These are phyloP conservation scores for Anastrepha ludens DNA, from an alignment of 1,140 invertebrate genomes.

Conservation along the genomic window DNA sequence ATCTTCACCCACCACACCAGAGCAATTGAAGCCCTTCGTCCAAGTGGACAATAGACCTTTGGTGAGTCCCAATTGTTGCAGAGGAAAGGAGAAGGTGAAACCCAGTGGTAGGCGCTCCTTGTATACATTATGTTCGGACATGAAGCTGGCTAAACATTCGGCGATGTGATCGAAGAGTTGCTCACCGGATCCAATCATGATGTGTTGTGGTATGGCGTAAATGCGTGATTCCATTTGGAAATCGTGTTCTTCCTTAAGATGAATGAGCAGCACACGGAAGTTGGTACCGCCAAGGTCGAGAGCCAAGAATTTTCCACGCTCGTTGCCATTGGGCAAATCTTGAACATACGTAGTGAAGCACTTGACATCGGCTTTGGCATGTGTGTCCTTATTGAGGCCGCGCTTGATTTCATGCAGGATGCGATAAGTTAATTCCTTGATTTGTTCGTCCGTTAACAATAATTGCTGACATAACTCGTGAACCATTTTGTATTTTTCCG, in stretches of 20 bases:
- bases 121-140: slow-evolving; percentile 88
- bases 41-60: slow-evolving; percentile 92
- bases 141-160: slow-evolving; percentile 95
- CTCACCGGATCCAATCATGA: slow-evolving; percentile 93
- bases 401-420: slow-evolving; percentile 86
- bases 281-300: slow-evolving; percentile 99
- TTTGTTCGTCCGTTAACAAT: slow-evolving; percentile 86
- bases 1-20: slow-evolving; percentile 93
- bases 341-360: slow-evolving; percentile 96
- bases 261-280: slow-evolving; percentile 96
- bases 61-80: slow-evolving; percentile 92
- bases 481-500: slow-evolving; percentile 78
- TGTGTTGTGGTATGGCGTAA: slow-evolving; percentile 94
- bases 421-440: slow-evolving; percentile 85
- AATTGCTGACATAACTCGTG: slow-evolving; percentile 91
- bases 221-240: slow-evolving; percentile 98
- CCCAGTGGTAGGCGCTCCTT: slow-evolving; percentile 92
- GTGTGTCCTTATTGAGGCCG: slow-evolving; percentile 88
- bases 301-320: slow-evolving; percentile 96
- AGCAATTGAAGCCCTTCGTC: slow-evolving; percentile 98
- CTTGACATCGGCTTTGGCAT: slow-evolving; percentile 88
- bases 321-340: slow-evolving; percentile 96
- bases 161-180: slow-evolving; percentile 99
- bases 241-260: slow-evolving; percentile 85
- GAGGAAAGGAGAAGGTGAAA: slow-evolving; percentile 99